Evolutionary conservation across 2,888 invertebrate species (phyloP).

Genomic region (Megamerina dolium): DNA sequence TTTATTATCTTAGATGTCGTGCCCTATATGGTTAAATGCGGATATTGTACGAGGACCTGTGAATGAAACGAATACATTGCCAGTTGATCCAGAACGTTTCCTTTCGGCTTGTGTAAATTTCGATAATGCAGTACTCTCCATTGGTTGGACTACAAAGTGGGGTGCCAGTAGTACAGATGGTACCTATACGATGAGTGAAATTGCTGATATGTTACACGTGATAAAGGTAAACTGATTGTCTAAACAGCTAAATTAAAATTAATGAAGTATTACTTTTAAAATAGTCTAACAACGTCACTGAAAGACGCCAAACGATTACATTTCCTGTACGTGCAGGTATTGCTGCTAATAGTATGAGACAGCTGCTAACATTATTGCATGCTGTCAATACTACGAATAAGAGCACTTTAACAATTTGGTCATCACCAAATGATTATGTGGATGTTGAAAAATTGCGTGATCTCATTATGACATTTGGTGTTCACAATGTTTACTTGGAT

Average conservation of each 20-base stretch:
- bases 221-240: slow-evolving; percentile 50
- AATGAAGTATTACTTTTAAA: not conserved
- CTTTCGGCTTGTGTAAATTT: slow-evolving; percentile 56
- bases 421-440: slow-evolving; percentile 61
- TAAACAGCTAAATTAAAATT: not conserved
- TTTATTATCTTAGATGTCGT: slow-evolving; percentile 53
- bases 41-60: slow-evolving; percentile 73
- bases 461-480: slow-evolving; percentile 62
- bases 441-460: slow-evolving; percentile 59
- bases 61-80: slow-evolving; percentile 52
- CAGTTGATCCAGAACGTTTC: slow-evolving; percentile 61
- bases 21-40: slow-evolving; percentile 82
- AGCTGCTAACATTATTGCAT: slow-evolving; percentile 57
- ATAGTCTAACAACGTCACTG: slow-evolving; percentile 27
- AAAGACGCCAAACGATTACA: slow-evolving; percentile 63
- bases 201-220: slow-evolving; percentile 62
- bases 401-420: slow-evolving; percentile 74
- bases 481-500: slow-evolving; percentile 69
- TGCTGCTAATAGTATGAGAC: slow-evolving; percentile 60
- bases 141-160: slow-evolving; percentile 80
- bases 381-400: slow-evolving; percentile 41
- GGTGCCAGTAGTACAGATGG: slow-evolving; percentile 52
- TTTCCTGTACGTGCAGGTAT: slow-evolving; percentile 70
- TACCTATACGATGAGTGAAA: slow-evolving; percentile 58
- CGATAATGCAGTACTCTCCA: slow-evolving; percentile 63